Percentiles rank a stretch among this genome's conserved stretches.
These are phyloP conservation scores for Holacanthus passer DNA, from an alignment of 2,113 vertebrate genomes.

Conservation along the genomic window DNA sequence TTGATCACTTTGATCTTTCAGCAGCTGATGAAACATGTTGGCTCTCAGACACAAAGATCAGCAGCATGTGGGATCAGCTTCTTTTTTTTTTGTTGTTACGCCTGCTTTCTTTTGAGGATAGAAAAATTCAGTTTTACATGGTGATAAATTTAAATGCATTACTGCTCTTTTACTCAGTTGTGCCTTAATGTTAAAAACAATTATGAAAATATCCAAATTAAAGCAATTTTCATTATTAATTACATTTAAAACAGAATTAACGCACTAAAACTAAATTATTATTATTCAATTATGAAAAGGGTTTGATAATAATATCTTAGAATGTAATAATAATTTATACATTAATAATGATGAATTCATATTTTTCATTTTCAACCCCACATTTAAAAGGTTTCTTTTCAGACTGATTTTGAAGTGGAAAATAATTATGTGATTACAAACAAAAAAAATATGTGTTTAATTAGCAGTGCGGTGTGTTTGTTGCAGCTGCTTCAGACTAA, in stretches of 20 bases:
- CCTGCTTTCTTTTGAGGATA: constrained; percentile 31
- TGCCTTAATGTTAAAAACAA: neutral
- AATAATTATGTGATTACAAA: constrained; percentile 5
- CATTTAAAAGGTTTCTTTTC: neutral
- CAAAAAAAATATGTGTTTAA: constrained; percentile 30
- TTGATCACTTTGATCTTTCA: constrained; percentile 35
- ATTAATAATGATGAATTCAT: neutral
- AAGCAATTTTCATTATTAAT: neutral
- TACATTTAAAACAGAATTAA: neutral
- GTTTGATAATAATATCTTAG: neutral
- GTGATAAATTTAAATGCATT: neutral
- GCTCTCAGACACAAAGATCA: constrained; percentile 33
- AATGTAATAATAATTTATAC: neutral
- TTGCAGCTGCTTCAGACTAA: constrained; percentile 23
- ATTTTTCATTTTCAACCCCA: neutral
- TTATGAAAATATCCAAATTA: neutral
- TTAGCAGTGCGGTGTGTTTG: constrained; percentile 38
- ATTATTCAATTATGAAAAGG: neutral
- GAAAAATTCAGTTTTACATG: neutral
- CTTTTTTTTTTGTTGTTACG: constrained; percentile 1
- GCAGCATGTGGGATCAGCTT: constrained; percentile 4
- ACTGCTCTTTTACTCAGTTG: neutral
- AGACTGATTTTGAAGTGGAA: constrained; percentile 33
- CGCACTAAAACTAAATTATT: neutral
- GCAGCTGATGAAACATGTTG: constrained; percentile 40